Conservation (phyloP, 2,888 invertebrate species). For the Muschampia plurimacula region DNA sequence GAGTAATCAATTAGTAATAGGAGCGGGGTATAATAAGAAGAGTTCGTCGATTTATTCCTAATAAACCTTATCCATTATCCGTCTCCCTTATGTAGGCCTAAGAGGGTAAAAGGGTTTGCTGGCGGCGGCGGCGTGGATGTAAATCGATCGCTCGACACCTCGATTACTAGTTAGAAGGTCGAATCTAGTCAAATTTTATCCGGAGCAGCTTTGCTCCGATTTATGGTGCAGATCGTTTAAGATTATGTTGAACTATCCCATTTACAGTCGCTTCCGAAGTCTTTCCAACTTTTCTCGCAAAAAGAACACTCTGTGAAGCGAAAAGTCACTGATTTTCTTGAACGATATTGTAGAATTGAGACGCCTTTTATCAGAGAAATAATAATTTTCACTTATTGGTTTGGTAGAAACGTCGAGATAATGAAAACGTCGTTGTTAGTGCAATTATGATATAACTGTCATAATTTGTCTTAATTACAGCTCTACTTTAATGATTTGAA, state of each 20-base stretch:
- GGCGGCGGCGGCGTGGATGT: slow-evolving; percentile 11
- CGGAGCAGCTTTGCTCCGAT: neutral
- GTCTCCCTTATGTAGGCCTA: slow-evolving; percentile 27
- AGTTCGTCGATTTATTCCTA: slow-evolving; percentile 28
- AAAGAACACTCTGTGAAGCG: neutral
- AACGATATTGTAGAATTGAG: neutral
- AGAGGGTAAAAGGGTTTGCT: slow-evolving; percentile 35
- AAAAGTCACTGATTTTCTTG: neutral
- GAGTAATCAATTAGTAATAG: neutral
- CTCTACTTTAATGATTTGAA: too few relatives aligned
- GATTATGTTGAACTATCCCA: neutral
- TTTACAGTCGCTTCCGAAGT: neutral
- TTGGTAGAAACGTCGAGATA: too few relatives aligned
- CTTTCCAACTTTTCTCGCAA: neutral
- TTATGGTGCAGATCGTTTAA: slow-evolving; percentile 1
- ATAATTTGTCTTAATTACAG: too few relatives aligned
- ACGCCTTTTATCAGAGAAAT: neutral
- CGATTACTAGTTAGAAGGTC: slow-evolving; percentile 21
- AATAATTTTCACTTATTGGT: too few relatives aligned
- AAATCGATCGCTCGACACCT: slow-evolving; percentile 33
- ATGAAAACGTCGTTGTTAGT: too few relatives aligned
- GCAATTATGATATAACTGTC: too few relatives aligned
- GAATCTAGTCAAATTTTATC: slow-evolving; percentile 29
- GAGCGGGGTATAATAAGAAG: neutral
- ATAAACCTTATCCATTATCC: slow-evolving; percentile 36